These are phyloP conservation scores for Yponomeuta malinellus DNA, from an alignment of 2,888 invertebrate species.

Conservation along the genomic window DNA sequence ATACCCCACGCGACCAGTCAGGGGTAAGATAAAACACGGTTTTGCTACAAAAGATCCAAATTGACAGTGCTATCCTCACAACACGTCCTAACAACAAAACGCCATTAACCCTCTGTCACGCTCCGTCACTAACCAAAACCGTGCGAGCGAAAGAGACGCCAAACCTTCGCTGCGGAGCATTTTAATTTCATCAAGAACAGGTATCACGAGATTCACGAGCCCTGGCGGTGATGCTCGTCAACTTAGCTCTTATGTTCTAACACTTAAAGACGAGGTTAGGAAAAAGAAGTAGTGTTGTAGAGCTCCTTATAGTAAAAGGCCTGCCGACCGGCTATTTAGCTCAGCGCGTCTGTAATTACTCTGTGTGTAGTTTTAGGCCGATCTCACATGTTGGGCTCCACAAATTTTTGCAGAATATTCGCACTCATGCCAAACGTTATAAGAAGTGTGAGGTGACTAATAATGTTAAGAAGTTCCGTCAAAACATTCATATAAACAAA, in stretches of 20 bases:
- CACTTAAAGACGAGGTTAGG: neutral
- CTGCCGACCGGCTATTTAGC: conserved; percentile 52
- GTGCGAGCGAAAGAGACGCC: neutral
- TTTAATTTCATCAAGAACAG: neutral
- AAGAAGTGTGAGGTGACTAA: too few relatives aligned
- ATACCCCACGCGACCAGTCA: neutral
- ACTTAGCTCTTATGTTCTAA: neutral
- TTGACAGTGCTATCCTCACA: neutral
- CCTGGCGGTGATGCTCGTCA: neutral
- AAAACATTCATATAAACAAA: too few relatives aligned
- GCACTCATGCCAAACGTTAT: too few relatives aligned
- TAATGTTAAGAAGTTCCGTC: too few relatives aligned
- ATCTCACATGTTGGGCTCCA: too few relatives aligned
- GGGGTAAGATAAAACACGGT: neutral
- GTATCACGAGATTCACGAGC: neutral
- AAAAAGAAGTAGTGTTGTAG: neutral
- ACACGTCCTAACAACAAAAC: neutral
- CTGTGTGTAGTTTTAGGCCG: neutral
- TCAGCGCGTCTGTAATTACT: conserved; percentile 68
- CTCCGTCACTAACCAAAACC: neutral
- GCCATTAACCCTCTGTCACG: neutral
- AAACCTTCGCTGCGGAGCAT: neutral
- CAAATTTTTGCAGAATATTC: too few relatives aligned
- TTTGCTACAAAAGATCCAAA: neutral
- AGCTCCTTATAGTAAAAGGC: conserved; percentile 38